phyloP scores from a whole-genome alignment of 2,797 vertebrate species.

The Melanotaenia parkinsoni region DNA sequence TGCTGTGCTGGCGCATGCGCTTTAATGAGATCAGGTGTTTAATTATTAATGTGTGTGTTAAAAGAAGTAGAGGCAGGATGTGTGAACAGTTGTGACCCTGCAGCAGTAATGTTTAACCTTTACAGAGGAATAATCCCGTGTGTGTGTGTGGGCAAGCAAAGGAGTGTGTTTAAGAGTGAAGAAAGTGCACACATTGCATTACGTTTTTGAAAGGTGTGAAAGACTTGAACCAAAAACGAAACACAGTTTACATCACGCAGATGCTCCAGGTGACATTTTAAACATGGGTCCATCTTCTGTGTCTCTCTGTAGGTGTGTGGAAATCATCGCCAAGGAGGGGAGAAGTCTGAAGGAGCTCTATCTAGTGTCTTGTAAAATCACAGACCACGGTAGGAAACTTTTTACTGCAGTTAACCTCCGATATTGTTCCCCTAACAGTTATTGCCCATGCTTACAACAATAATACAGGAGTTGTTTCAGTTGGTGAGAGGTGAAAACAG shows the following conservation, averaged over 20 bases:
- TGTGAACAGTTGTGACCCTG: conserved; percentile 65
- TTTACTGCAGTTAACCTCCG: conserved; percentile 66
- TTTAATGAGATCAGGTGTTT: conserved; percentile 77
- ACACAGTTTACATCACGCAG: conserved; percentile 15
- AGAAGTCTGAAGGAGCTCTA: conserved; percentile 96
- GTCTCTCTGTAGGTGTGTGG: conserved; percentile 91
- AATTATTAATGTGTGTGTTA: conserved; percentile 76
- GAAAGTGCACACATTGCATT: not conserved
- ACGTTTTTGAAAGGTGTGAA: conserved; percentile 17
- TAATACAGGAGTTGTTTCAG: conserved; percentile 64
- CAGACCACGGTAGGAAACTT: conserved; percentile 91
- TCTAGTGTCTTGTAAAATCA: conserved; percentile 99
- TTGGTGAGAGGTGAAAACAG: conserved; percentile 68
- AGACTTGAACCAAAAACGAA: conserved; percentile 37
- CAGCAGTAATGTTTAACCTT: conserved; percentile 73
- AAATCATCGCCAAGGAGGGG: conserved; percentile 98
- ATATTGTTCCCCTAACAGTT: conserved; percentile 61
- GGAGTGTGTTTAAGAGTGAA: conserved; percentile 1
- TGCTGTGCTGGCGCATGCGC: conserved; percentile 44
- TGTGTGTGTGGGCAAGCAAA: not conserved
- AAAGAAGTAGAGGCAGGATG: conserved; percentile 65
- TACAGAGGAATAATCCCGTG: conserved; percentile 35
- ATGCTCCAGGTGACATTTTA: conserved; percentile 43
- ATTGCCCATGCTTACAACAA: conserved; percentile 61
- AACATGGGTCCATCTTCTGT: conserved; percentile 51